These are phyloP conservation scores for Digitonthophagus gazella DNA, from an alignment of 2,888 invertebrate genomes.

Conservation along the genomic window DNA sequence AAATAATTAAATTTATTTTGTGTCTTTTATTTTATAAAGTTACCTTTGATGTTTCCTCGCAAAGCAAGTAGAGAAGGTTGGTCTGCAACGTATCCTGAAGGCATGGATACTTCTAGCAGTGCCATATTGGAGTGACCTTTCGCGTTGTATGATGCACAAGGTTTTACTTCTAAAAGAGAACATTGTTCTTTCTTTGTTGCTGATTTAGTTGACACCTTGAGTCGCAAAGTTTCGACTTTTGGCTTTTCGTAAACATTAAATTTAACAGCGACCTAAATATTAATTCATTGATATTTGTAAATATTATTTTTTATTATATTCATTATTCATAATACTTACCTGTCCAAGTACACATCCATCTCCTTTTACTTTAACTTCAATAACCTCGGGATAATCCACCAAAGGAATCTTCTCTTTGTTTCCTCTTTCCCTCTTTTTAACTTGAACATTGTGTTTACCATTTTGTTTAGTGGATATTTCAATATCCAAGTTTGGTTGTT, in stretches of 20 bases:
- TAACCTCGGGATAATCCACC: slow-evolving; percentile 49
- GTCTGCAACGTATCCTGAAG: slow-evolving; percentile 64
- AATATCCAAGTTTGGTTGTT: slow-evolving; percentile 51
- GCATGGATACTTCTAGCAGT: slow-evolving; percentile 60
- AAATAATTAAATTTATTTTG: not conserved
- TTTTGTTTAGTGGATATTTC: slow-evolving; percentile 48
- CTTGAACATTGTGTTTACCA: slow-evolving; percentile 49
- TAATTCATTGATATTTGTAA: slow-evolving; percentile 5
- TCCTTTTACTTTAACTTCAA: slow-evolving; percentile 54
- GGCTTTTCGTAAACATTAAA: slow-evolving; percentile 54
- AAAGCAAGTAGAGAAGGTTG: slow-evolving; percentile 54
- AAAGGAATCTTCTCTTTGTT: slow-evolving; percentile 52
- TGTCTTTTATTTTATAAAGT: not conserved
- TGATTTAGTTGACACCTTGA: slow-evolving; percentile 51
- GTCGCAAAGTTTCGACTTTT: slow-evolving; percentile 55
- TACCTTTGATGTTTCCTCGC: slow-evolving; percentile 1
- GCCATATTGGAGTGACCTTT: slow-evolving; percentile 61
- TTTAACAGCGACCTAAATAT: slow-evolving; percentile 52
- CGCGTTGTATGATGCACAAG: slow-evolving; percentile 46
- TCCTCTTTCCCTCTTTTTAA: slow-evolving; percentile 53
- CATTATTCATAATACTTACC: slow-evolving; percentile 46
- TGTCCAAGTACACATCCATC: slow-evolving; percentile 59
- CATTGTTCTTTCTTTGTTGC: slow-evolving; percentile 52
- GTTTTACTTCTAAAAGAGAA: slow-evolving; percentile 49
- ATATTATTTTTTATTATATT: not conserved